Evolutionary conservation across 2,797 vertebrate genomes (phyloP).

Genomic region (Bovichtus diacanthus): DNA sequence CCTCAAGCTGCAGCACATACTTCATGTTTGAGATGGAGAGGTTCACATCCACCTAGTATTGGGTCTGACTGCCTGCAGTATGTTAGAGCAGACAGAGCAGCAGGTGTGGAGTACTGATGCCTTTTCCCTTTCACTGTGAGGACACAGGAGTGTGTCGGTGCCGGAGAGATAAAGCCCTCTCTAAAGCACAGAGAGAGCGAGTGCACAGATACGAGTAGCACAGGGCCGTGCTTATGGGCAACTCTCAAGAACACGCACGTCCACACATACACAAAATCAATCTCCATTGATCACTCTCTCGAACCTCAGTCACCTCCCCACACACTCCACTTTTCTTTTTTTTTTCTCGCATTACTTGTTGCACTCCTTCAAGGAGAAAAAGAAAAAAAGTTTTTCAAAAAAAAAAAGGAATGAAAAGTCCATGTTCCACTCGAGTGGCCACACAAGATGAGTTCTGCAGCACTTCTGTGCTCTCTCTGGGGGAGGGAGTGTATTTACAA

Average conservation of each 20-base stretch:
- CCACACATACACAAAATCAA: conserved; percentile 57
- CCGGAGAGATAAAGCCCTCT: conserved; percentile 66
- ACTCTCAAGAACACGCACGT: conserved; percentile 38
- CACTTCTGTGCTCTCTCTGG: conserved; percentile 67
- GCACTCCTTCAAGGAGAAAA: conserved; percentile 48
- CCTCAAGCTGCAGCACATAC: conserved; percentile 3
- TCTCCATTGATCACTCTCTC: conserved; percentile 67
- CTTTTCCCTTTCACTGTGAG: conserved; percentile 62
- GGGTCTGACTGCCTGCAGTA: conserved; percentile 41
- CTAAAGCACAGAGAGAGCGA: conserved; percentile 42
- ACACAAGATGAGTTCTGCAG: conserved; percentile 74
- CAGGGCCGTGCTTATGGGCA: conserved; percentile 32
- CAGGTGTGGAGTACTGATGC: conserved; percentile 66
- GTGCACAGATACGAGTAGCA: conserved; percentile 43
- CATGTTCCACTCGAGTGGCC: conserved; percentile 75
- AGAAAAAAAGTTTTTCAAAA: conserved; percentile 12
- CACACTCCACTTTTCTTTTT: not conserved
- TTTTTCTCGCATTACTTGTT: conserved; percentile 62
- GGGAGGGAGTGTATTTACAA: conserved; percentile 73
- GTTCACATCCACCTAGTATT: conserved; percentile 34
- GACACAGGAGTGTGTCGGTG: conserved; percentile 61
- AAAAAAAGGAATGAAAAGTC: conserved; percentile 59
- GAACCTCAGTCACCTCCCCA: conserved; percentile 42
- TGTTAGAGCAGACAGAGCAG: conserved; percentile 59
- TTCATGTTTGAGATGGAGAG: conserved; percentile 28